phyloP scores from a whole-genome alignment of 2,888 invertebrate species.

The Adineta ricciae region DNA sequence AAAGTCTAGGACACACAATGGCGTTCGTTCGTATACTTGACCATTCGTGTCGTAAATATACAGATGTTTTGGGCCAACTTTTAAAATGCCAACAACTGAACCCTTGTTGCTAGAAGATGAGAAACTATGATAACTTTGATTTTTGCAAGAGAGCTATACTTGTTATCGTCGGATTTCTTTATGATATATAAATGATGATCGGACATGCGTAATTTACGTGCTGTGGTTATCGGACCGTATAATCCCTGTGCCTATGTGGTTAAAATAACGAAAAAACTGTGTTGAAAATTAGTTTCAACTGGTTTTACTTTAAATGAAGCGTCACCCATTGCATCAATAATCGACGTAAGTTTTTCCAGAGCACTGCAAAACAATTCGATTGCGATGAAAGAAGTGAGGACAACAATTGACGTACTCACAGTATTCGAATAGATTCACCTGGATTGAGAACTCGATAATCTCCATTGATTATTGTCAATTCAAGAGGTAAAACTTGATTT shows the following conservation, averaged over 20 bases:
- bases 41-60: conserved; percentile 58
- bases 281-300: background rate
- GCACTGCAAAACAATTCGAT: background rate
- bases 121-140: background rate
- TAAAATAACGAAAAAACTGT: no score
- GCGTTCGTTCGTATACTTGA: conserved; percentile 64
- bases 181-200: conserved; percentile 47
- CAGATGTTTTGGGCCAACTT: conserved; percentile 77
- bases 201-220: conserved; percentile 42
- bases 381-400: background rate
- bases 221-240: conserved; percentile 44
- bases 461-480: conserved; percentile 41
- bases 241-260: conserved; percentile 46
- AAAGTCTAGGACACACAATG: conserved; percentile 82
- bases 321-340: conserved; percentile 47
- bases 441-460: conserved; percentile 24
- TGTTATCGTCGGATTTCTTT: conserved; percentile 42
- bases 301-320: conserved; percentile 45
- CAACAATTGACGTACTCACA: background rate
- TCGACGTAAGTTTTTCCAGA: conserved; percentile 38
- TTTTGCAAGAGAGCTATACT: conserved; percentile 36
- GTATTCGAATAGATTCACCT: background rate
- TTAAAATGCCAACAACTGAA: conserved; percentile 65
- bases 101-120: conserved; percentile 51
- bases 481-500: conserved; percentile 40